Percentiles rank a stretch among this genome's conserved stretches.
phyloP scores from a whole-genome alignment of 2,113 vertebrate genomes.

The Rhabdomys dilectus region DNA sequence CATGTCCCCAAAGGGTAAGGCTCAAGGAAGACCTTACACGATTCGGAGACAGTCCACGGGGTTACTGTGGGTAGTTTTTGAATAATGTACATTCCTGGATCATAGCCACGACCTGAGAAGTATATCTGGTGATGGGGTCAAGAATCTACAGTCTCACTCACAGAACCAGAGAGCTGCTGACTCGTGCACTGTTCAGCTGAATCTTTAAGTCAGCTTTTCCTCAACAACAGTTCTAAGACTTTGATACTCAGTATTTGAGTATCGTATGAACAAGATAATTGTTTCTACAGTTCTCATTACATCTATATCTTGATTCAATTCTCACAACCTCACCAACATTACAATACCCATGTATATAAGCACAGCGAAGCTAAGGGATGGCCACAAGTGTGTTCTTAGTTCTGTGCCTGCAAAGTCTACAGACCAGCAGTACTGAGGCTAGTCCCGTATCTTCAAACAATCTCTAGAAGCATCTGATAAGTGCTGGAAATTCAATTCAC shows the following conservation, averaged over 20 bases:
- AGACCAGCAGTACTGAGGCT: accelerated
- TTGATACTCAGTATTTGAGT: not conserved
- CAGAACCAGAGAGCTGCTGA: not conserved
- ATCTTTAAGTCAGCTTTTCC: not conserved
- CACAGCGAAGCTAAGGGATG: not conserved
- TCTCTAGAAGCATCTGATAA: not conserved
- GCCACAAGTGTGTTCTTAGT: not conserved
- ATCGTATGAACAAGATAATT: not conserved
- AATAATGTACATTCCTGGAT: not conserved
- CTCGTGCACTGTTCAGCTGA: not conserved
- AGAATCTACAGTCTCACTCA: not conserved
- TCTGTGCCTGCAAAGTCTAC: not conserved
- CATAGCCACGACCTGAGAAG: not conserved
- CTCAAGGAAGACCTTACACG: not conserved
- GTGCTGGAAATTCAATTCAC: no score
- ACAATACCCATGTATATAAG: not conserved
- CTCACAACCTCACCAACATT: not conserved
- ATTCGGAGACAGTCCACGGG: not conserved
- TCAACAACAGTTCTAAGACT: not conserved
- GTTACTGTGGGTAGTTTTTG: not conserved
- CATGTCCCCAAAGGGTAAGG: not conserved
- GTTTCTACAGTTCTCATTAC: not conserved
- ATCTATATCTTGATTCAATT: not conserved
- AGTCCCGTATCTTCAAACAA: not conserved
- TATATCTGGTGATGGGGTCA: not conserved